These are phyloP conservation scores for Xylota sylvarum DNA, from an alignment of 2,888 invertebrate species.

Conservation along the genomic window DNA sequence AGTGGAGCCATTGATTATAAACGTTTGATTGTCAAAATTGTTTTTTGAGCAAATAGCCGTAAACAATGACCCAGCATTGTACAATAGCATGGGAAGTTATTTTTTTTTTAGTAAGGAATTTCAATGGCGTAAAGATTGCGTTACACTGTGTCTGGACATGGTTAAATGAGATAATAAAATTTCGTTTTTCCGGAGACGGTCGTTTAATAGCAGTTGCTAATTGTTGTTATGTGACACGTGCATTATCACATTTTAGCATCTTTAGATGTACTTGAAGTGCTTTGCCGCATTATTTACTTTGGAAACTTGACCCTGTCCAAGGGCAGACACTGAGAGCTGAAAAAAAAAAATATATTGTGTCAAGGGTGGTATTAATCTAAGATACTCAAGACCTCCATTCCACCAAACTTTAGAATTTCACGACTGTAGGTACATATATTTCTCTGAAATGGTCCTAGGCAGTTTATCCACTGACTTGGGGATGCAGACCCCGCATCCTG, in stretches of 20 bases:
- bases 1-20: conserved; percentile 35
- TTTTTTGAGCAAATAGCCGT: conserved; percentile 17
- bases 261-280: conserved; percentile 14
- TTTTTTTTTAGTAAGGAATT: conserved; percentile 14
- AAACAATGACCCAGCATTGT: conserved; percentile 43
- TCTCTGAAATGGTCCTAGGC: too few relatives aligned
- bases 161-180: conserved; percentile 37
- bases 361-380: too few relatives aligned
- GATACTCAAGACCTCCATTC: too few relatives aligned
- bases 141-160: conserved; percentile 9
- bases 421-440: too few relatives aligned
- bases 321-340: too few relatives aligned
- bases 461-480: too few relatives aligned
- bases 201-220: conserved; percentile 16
- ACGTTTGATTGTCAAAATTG: conserved; percentile 38
- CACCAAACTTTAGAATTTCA: too few relatives aligned
- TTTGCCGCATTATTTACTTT: conserved; percentile 15
- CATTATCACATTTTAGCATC: conserved; percentile 28
- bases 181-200: conserved; percentile 8
- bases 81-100: conserved; percentile 23
- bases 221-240: conserved; percentile 31
- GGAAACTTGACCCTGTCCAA: too few relatives aligned
- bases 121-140: conserved; percentile 40
- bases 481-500: too few relatives aligned
- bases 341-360: too few relatives aligned